Base-by-base conservation (phyloP, 1,140 invertebrate genomes). In the Drosophila rhopaloa region DNA sequence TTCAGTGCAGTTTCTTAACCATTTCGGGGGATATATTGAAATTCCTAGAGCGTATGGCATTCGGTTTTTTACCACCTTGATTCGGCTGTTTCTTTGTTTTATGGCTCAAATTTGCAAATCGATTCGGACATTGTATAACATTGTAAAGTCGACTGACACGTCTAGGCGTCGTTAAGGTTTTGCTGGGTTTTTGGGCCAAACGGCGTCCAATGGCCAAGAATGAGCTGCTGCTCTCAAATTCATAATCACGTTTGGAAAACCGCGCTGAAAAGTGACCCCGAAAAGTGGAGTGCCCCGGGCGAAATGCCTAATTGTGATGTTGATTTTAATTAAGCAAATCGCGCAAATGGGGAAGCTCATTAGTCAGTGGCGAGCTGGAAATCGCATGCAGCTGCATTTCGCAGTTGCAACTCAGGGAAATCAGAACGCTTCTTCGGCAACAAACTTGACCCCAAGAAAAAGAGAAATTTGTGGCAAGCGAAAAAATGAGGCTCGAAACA, bases 391-490 rank as follows among this genome's bases (percentile, higher is more conserved):
- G 58, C 29, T 65, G 61, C 58, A 62, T 58, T 24, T 48, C 3
- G 46, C 46, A 46, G 14, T 5, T 29, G 24, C 32, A 27, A 29
- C 32, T 40, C 11, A 82, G 83, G 83, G 84, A 89, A 88, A 88
- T 83, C 67, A 89, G 84, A 88, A 88, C 84, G 83, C 66, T 86
- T 86, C 74, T 86, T 79, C 78, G 57, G 67, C 62, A 75, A 62
- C 83, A 89, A 88, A 88, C 84, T 88, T 88, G 84, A 88, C 84
- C 84, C 80, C 84, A 84, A 88, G 84, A 89, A 88, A 88, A 88
- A 88, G 84, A 88, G 83, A 88, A 88, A 88, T 88, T 88, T 78
- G 72, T 81, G 76, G 73, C 79, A 77, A 68, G 79, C 51, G 58
- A 66, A 71, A 83, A 85, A 78, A 65, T 63, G 61, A 71, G 56